Percentiles rank a stretch among this genome's conserved stretches.
Conservation (phyloP, 2,888 invertebrate species). For the Isoperla grammatica region DNA sequence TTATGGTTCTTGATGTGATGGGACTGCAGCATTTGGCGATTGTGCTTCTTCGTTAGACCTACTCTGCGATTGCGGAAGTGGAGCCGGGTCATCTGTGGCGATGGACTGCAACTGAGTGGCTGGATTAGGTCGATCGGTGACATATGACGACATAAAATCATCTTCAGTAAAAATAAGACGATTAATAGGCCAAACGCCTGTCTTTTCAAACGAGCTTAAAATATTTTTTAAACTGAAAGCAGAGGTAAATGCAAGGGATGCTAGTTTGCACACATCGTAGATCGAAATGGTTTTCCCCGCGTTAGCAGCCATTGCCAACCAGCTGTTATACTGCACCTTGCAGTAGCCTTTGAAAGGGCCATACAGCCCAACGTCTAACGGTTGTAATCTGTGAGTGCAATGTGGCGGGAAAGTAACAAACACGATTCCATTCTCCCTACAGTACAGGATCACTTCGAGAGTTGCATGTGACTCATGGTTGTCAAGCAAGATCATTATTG, state of each 20-base stretch:
- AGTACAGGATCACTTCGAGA: slow-evolving; percentile 29
- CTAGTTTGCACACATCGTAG: slow-evolving; percentile 37
- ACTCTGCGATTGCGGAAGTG: not conserved
- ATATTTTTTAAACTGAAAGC: slow-evolving; percentile 39
- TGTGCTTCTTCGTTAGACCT: too few relatives aligned
- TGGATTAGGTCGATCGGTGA: slow-evolving; percentile 9
- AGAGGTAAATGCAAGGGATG: slow-evolving; percentile 35
- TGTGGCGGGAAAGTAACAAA: slow-evolving; percentile 36
- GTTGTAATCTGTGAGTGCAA: slow-evolving; percentile 36
- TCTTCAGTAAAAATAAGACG: slow-evolving; percentile 3
- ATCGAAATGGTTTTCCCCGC: not conserved
- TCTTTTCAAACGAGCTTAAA: slow-evolving; percentile 37
- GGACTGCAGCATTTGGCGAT: too few relatives aligned
- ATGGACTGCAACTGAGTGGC: not conserved
- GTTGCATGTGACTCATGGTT: slow-evolving; percentile 33
- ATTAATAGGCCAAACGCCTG: slow-evolving; percentile 36
- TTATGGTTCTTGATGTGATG: too few relatives aligned
- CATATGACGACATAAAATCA: slow-evolving; percentile 5
- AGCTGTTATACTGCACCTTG: slow-evolving; percentile 31
- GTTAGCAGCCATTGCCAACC: slow-evolving; percentile 32
- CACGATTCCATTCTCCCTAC: slow-evolving; percentile 35
- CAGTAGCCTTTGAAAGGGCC: slow-evolving; percentile 35
- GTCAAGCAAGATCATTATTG: slow-evolving; percentile 32
- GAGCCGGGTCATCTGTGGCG: not conserved
- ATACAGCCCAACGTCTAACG: slow-evolving; percentile 32